A percentile compares a stretch with the other conserved stretches of the same genome.
Conservation (phyloP, 2,113 vertebrate genomes). For the Tachysurus fulvidraco region DNA sequence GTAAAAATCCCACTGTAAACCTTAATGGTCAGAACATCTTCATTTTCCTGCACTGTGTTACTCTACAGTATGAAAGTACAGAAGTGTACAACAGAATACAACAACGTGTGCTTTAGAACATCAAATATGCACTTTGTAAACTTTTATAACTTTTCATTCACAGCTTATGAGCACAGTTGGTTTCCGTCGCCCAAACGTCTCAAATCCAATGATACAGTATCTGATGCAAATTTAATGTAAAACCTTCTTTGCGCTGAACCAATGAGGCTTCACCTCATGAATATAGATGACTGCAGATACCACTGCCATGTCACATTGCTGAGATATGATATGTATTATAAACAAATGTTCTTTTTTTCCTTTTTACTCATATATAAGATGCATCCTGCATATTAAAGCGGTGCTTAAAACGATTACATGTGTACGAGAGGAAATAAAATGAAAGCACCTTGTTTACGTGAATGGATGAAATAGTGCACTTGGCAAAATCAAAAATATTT, state of each 20-base stretch:
- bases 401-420: not conserved
- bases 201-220: conserved; percentile 57
- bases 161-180: conserved; percentile 55
- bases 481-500: not conserved
- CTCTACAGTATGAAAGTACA: not conserved
- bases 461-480: not conserved
- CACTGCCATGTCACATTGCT: conserved; percentile 43
- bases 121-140: conserved; percentile 46
- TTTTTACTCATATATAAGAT: conserved; percentile 30
- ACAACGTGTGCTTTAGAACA: not conserved
- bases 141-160: conserved; percentile 53
- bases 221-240: conserved; percentile 59
- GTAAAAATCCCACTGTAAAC: not conserved
- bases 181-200: conserved; percentile 47
- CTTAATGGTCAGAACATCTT: not conserved
- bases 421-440: not conserved
- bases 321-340: conserved; percentile 39
- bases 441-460: not conserved
- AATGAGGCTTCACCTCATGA: conserved; percentile 57
- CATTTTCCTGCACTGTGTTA: too few relatives aligned
- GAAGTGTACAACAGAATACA: not conserved
- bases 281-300: conserved; percentile 47
- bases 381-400: conserved; percentile 3
- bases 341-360: conserved; percentile 49
- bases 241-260: conserved; percentile 50